Base-by-base conservation (phyloP, 2,797 vertebrate genomes). In the Psittacula echo region DNA sequence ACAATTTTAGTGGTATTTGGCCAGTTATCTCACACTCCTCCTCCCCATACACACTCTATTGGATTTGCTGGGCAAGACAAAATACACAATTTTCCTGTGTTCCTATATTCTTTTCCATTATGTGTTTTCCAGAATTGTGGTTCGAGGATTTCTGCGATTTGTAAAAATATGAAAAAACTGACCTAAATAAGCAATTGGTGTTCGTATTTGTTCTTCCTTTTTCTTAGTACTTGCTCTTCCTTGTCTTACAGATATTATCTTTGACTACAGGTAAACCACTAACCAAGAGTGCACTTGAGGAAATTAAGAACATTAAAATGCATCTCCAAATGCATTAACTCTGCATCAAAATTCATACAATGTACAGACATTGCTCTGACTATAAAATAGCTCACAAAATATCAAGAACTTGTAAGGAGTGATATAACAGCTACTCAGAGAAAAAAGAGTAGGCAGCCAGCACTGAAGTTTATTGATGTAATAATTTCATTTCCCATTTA, bases 31-130 rank as follows among this genome's bases (percentile, higher is more conserved):
- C 20, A n/a, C 32, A n/a, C 32, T 56, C 21, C 32, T 56, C 13
- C 54, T 56, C 32, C 32, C 21, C 54, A n/a, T 22, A 56, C 1
- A 15, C 0, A 1, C 9, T 2, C 24, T 39, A 3, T 4, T 54
- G 7, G 17, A 26, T 72, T 58, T 93, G 5, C 13, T 75, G 41
- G 20, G 29, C 7, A 71, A 74, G 54, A 34, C 5, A 70, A 1
- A 41, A 27, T 10, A 12, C 4, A 13, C 24, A 2, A 34, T 60
- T 93, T 66, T 76, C 16, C 11, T 30, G 7, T 61, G 13, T 48
- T 85, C 22, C 3, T 30, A 50, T 42, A 8, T 56, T 8, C 4
- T 75, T 89, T 85, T 73, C 19, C 5, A 7, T 29, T 0, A 34
- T n/a, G 7, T 24, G 2, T 3, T 53, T 85, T 89, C 29, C 39